Percentiles rank a stretch among this genome's conserved stretches.
These are phyloP conservation scores for Oedothorax gibbosus DNA, from an alignment of 1,140 invertebrate species.

Conservation along the genomic window DNA sequence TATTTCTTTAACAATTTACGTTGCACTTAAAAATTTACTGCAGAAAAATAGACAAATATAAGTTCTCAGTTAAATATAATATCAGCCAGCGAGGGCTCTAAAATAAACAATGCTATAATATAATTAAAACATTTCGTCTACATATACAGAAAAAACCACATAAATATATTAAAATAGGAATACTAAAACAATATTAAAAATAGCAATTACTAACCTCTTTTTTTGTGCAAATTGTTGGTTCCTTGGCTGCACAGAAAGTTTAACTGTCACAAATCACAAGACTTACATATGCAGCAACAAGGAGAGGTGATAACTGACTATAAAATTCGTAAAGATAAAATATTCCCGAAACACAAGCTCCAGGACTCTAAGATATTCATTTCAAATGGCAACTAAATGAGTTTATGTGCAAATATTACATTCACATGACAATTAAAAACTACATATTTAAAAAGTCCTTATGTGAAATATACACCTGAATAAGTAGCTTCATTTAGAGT, in stretches of 20 bases:
- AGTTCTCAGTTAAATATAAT: constrained; percentile 37
- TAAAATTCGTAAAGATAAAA: constrained; percentile 59
- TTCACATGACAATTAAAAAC: constrained; percentile 60
- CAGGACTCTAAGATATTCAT: constrained; percentile 51
- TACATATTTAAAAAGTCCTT: constrained; percentile 55
- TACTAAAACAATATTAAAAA: constrained; percentile 61
- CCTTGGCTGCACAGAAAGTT: constrained; percentile 58
- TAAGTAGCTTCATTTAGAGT: constrained; percentile 58
- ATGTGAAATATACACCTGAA: constrained; percentile 57
- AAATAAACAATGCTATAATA: constrained; percentile 54
- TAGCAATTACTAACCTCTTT: constrained; percentile 54
- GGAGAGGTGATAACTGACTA: constrained; percentile 53
- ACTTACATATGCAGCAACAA: constrained; percentile 52
- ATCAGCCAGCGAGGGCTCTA: constrained; percentile 28
- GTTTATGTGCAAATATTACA: constrained; percentile 58
- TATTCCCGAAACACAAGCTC: constrained; percentile 44
- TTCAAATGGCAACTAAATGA: constrained; percentile 60
- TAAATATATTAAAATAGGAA: constrained; percentile 59
- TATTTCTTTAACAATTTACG: constrained; percentile 47
- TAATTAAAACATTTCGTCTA: constrained; percentile 51
- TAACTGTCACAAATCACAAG: constrained; percentile 59
- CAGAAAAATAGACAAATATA: constrained; percentile 60
- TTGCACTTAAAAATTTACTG: constrained; percentile 47
- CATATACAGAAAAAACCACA: constrained; percentile 54
- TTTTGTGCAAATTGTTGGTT: constrained; percentile 47